Percentiles rank a stretch among this genome's conserved stretches.
phyloP scores from a whole-genome alignment of 2,113 vertebrate genomes.

The Callaeas wilsoni region DNA sequence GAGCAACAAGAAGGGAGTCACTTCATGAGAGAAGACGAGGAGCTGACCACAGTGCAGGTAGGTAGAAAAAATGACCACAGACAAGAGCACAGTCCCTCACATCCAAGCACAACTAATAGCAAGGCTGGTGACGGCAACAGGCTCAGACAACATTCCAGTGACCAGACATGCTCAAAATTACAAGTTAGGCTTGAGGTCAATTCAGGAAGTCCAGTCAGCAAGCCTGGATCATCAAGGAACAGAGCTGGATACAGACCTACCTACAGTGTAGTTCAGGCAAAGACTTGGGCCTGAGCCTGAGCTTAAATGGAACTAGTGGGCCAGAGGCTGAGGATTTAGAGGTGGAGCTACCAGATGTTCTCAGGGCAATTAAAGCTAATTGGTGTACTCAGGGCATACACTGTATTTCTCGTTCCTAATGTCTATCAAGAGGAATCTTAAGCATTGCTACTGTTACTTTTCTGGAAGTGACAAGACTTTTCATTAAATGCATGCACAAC shows the following conservation, averaged over 20 bases:
- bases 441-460: background rate
- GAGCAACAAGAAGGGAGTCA: background rate
- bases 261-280: background rate
- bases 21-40: background rate
- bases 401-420: background rate
- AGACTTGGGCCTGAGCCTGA: background rate
- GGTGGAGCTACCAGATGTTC: background rate
- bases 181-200: background rate
- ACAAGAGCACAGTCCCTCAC: background rate
- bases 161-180: background rate
- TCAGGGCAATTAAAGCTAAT: background rate
- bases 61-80: background rate
- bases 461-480: background rate
- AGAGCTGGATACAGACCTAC: background rate
- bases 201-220: background rate
- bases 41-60: background rate
- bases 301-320: background rate
- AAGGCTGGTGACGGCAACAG: background rate
- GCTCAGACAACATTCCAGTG: background rate
- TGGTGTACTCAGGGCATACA: background rate
- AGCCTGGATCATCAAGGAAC: background rate
- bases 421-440: background rate
- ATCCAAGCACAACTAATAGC: background rate
- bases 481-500: background rate
- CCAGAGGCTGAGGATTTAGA: background rate